Evolutionary conservation across 2,888 invertebrate genomes (phyloP).

Genomic region (Acronicta aceris): DNA sequence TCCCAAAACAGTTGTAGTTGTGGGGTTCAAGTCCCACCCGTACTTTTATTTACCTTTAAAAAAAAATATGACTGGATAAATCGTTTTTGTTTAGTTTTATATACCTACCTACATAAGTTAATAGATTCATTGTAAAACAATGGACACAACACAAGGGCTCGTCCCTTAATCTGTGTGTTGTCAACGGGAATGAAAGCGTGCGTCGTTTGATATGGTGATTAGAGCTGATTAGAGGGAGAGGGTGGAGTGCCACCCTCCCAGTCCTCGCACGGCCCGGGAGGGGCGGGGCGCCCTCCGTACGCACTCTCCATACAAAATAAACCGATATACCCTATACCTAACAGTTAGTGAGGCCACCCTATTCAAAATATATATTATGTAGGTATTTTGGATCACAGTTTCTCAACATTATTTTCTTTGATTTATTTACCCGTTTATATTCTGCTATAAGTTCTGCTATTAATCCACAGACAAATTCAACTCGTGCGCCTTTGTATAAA

Average conservation of each 20-base stretch:
- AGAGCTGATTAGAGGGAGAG: constrained; percentile 87
- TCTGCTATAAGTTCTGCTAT: too few species aligned
- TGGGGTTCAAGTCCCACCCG: too few species aligned
- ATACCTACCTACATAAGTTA: constrained; percentile 26
- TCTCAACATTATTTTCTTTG: constrained; percentile 56
- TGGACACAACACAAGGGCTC: constrained; percentile 64
- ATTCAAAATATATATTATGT: constrained; percentile 63
- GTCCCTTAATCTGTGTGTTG: constrained; percentile 86
- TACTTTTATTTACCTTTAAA: too few species aligned
- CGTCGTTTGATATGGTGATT: constrained; percentile 90
- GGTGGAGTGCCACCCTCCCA: constrained; percentile 53
- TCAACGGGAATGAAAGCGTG: constrained; percentile 85
- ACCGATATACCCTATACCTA: constrained; percentile 83
- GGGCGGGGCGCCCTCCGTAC: constrained; percentile 76
- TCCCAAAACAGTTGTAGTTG: too few species aligned
- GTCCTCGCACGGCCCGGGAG: constrained; percentile 55
- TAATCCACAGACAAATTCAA: too few species aligned
- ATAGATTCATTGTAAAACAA: constrained; percentile 56
- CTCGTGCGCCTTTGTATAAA: too few species aligned
- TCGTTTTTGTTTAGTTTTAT: constrained; percentile 12
- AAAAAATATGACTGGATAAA: too few species aligned
- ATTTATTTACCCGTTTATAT: constrained; percentile 28
- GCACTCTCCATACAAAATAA: constrained; percentile 87
- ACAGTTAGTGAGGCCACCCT: constrained; percentile 69
- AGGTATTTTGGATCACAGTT: constrained; percentile 59